Base-by-base conservation (phyloP, 1,140 invertebrate species). In the Plodia interpunctella region DNA sequence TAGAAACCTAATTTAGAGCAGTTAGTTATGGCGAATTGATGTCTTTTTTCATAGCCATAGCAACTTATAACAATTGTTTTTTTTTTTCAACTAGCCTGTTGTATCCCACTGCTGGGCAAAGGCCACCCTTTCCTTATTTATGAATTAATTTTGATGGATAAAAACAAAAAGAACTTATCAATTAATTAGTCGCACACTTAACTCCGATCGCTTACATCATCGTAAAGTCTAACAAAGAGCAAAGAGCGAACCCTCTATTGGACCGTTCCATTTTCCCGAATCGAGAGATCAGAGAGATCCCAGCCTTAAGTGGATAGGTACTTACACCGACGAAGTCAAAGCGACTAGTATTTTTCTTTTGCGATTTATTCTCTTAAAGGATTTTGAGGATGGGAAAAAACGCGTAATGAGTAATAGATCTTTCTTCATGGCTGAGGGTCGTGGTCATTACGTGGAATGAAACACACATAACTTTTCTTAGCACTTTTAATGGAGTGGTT, bases 301-400 rank as follows among this genome's bases (percentile, higher is more conserved):
- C 38, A 2, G 38, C 38, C 32, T 44, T 44, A 44, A 44, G 38
- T 44, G 38, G 38, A 44, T 44, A 44, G 38, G 38, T 44, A 44
- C 38, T 44, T 44, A 44, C 38, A 44, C n/a, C 38, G 38, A 44
- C 38, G 15, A 6, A 44, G 38, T 44, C 38, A 44, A 44, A 44
- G 38, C 38, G 38, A 15, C 15, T 44, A 10, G 38, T 44, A 17
- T 17, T 44, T 44, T 44, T 17, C 38, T 44, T 15, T 17, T n/a
- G n/a, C n/a, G 15, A 5, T 44, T 44, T 15, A 44, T 44, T 44
- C 38, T 17, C 13, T n/a, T n/a, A 44, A 17, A 15, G 38, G 15
- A 2, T 44, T 35, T 44, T 17, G 38, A 3, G 13, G 38, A 15
- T 15, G 10, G 15, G 15, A 44, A 44, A 44, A 2, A 25, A 1